Evolutionary conservation across 2,797 vertebrate genomes (phyloP), one percentile per base, ranked within the genome.

Genomic region (Tolypeutes matacus): DNA sequence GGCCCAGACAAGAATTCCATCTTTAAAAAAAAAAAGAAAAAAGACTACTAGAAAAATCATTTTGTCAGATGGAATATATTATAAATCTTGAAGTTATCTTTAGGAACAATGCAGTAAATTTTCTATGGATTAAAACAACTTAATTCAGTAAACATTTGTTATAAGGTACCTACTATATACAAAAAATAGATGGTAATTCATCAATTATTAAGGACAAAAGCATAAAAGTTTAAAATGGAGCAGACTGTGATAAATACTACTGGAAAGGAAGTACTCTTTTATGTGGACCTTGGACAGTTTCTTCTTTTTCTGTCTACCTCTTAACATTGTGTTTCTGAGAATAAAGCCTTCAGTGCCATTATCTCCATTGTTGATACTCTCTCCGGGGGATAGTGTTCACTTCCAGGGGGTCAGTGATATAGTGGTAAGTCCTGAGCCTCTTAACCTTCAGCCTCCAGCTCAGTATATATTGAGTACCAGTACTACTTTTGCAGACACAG

Each of bases 21-120:
- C 21, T 51, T 67, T 29, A 31, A 46, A 72, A 81, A 72, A 75
- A 20, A 29, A 36, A 72, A 75, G 14, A 29, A 36, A 67, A 56
- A 6, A 18, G 14, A 84, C 56, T 58, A 80, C 29, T 64, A 77
- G 18, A 70, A 86, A 93, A 62, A n/a, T 1, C 7, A 84, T 21
- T 67, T 80, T 89, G 15, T 76, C 34, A 89, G 15, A 31, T 58
- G 86, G n/a, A 93, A 76, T 60, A 67, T n/a, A 49, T 91, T 92
- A 31, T 76, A 92, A 51, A 25, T 72, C 20, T 85, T 70, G 11
- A 72, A 13, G 11, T 72, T 34, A 67, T 69, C 36, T 91, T 46
- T 80, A 60, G 2, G 34, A 67, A 0, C 20, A 21, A n/a, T 92
- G 20, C 31, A 62, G 7, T 46, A 92, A 95, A 39, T 85, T 85